Evolutionary conservation across 2,113 vertebrate species (phyloP).

Genomic region (Procavia capensis): DNA sequence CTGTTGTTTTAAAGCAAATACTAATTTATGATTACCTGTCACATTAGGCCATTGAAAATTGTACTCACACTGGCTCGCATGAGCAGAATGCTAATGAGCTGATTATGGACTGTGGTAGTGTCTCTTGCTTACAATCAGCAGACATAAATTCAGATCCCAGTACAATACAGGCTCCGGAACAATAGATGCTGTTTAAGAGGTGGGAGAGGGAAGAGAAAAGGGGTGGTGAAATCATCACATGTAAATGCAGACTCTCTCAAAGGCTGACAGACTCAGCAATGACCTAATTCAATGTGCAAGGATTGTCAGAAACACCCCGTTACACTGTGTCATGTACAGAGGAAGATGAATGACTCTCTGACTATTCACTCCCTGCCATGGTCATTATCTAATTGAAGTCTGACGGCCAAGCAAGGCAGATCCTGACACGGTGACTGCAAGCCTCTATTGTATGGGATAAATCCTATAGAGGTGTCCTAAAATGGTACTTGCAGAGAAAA

Average conservation of each 20-base stretch:
- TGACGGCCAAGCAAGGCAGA: conserved; percentile 66
- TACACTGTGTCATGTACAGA: conserved; percentile 54
- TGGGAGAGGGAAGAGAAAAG: background rate
- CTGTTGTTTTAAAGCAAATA: conserved; percentile 90
- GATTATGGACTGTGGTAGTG: conserved; percentile 82
- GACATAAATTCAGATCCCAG: conserved; percentile 83
- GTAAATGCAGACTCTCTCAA: conserved; percentile 75
- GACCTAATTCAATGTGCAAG: conserved; percentile 62
- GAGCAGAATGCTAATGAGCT: conserved; percentile 87
- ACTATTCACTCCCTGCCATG: conserved; percentile 65
- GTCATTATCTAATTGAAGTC: conserved; percentile 80
- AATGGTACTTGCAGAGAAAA: conserved; percentile 50
- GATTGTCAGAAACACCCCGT: conserved; percentile 67
- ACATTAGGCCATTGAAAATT: conserved; percentile 90
- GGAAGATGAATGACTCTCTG: conserved; percentile 71
- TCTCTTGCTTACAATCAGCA: conserved; percentile 75
- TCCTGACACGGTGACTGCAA: conserved; percentile 43
- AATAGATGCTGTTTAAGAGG: conserved; percentile 63
- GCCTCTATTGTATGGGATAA: conserved; percentile 55
- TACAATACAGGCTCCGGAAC: conserved; percentile 69
- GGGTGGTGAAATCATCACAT: conserved; percentile 70
- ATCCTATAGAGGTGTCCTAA: conserved; percentile 59
- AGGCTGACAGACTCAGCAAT: conserved; percentile 70
- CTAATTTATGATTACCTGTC: conserved; percentile 93
- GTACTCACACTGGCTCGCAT: conserved; percentile 82